Conservation (phyloP, 2,797 vertebrate species). For the Hydrolagus colliei region DNA sequence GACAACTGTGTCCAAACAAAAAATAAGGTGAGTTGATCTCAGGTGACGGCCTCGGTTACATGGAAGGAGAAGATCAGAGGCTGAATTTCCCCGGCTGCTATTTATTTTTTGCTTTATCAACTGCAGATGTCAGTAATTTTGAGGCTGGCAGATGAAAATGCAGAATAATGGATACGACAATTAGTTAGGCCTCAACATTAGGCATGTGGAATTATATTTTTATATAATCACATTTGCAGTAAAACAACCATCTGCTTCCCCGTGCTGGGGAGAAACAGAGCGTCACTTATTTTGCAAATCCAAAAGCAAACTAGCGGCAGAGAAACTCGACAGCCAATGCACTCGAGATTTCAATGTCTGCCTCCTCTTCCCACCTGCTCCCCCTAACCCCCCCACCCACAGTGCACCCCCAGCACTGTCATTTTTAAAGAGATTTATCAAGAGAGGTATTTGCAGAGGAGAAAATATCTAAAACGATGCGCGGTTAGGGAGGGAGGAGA, state of each 20-base stretch:
- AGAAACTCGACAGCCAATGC: too few relatives aligned
- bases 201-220: background rate
- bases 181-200: background rate
- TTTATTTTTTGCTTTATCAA: conserved; percentile 15
- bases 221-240: background rate
- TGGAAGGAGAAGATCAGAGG: background rate
- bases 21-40: background rate
- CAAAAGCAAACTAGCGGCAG: too few relatives aligned
- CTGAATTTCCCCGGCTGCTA: background rate
- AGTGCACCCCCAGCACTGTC: too few relatives aligned
- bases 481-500: too few relatives aligned
- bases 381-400: too few relatives aligned
- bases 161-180: conserved; percentile 13
- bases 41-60: background rate
- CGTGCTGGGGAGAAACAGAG: too few relatives aligned
- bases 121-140: conserved; percentile 27
- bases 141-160: background rate
- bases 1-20: background rate
- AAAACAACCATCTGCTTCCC: background rate
- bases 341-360: too few relatives aligned
- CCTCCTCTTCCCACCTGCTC: too few relatives aligned
- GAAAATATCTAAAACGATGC: too few relatives aligned
- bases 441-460: too few relatives aligned
- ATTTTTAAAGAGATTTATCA: too few relatives aligned
- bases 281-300: too few relatives aligned